Percentiles rank a stretch among this genome's conserved stretches.
phyloP scores from a whole-genome alignment of 2,888 invertebrate genomes.

The Isotomurus palustris region DNA sequence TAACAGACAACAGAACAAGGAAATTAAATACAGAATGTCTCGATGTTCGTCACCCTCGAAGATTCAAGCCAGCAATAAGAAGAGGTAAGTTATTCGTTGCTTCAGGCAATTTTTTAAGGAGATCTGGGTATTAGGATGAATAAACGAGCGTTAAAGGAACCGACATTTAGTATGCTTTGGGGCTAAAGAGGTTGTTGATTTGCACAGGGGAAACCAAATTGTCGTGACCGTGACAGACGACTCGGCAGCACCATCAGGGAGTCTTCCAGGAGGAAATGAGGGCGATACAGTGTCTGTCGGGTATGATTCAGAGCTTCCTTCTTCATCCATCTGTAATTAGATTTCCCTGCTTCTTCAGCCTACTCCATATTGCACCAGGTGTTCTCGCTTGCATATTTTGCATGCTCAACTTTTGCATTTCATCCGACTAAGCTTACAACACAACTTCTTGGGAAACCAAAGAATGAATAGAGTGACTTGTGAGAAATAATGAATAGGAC shows the following conservation, averaged over 20 bases:
- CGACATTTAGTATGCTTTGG: no score
- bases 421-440: no score
- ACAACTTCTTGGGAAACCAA: no score
- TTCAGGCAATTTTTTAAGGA: neutral
- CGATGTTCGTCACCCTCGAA: constrained; percentile 5
- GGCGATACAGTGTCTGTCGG: neutral
- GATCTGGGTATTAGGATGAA: neutral
- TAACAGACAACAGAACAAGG: neutral
- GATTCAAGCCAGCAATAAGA: neutral
- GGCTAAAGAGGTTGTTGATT: no score
- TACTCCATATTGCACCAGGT: no score
- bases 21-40: neutral
- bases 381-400: no score
- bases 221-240: constrained; percentile 11
- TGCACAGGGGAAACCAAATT: neutral
- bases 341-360: no score
- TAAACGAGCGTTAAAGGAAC: neutral
- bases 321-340: no score
- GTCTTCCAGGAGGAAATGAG: neutral
- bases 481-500: no score
- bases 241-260: neutral
- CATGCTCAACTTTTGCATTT: no score
- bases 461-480: no score
- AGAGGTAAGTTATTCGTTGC: neutral
- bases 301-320: no score